These are phyloP conservation scores for Megaceryle torquata DNA, from an alignment of 2,113 vertebrate species.

Conservation along the genomic window DNA sequence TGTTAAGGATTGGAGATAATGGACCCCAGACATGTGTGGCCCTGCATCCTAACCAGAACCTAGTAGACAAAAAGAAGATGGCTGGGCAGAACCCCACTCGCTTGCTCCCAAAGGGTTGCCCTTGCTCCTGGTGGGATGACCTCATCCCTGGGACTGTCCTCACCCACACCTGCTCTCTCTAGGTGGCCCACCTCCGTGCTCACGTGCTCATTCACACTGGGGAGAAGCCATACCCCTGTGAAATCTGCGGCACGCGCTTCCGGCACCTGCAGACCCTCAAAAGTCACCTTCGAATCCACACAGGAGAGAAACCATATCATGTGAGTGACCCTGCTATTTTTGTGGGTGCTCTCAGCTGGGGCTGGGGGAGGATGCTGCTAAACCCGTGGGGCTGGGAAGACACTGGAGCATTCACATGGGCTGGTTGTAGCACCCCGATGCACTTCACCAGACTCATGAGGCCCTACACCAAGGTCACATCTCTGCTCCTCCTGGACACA, in stretches of 20 bases:
- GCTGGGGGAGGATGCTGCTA: not conserved
- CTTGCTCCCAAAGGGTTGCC: not conserved
- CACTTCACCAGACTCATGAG: not conserved
- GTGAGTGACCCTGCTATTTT: constrained; percentile 70
- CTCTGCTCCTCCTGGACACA: not conserved
- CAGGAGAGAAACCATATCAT: constrained; percentile 98
- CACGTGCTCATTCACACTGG: constrained; percentile 97
- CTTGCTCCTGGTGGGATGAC: not conserved
- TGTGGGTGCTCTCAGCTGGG: not conserved
- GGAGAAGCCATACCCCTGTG: constrained; percentile 97
- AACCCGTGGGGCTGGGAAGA: not conserved
- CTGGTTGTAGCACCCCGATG: not conserved
- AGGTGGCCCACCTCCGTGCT: constrained; percentile 97
- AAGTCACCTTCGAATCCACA: constrained; percentile 98
- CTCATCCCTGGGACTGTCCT: not conserved
- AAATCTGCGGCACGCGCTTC: constrained; percentile 97
- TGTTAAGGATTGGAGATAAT: not conserved
- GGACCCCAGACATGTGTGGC: not conserved
- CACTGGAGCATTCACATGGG: accelerated
- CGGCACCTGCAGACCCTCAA: constrained; percentile 96
- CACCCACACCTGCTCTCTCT: not conserved
- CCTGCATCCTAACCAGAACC: not conserved
- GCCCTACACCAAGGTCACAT: not conserved
- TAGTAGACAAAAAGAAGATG: accelerated
- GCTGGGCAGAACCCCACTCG: not conserved